Conservation (phyloP, 1,140 invertebrate species). For the Philopotamus ludificatus region DNA sequence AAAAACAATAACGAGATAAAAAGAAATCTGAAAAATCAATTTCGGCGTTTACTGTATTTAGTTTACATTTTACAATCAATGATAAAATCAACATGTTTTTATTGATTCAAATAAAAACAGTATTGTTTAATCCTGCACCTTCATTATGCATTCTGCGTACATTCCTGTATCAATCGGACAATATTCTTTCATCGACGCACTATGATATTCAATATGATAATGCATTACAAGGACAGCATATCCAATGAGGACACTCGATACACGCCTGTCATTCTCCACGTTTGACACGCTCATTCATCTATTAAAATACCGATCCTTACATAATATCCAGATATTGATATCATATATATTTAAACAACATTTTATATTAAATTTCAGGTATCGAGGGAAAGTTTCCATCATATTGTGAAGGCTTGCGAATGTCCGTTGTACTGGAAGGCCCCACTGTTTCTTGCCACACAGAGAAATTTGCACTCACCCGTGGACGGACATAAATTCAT, state of each 20-base stretch:
- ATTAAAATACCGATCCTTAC: not conserved
- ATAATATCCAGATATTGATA: not conserved
- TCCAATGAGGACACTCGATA: constrained; percentile 14
- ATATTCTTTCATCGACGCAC: not conserved
- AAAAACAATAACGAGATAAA: too few relatives aligned
- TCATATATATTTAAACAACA: not conserved
- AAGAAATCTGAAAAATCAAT: too few relatives aligned
- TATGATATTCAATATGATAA: constrained; percentile 5
- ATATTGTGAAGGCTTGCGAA: constrained; percentile 70
- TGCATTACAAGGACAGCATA: constrained; percentile 14
- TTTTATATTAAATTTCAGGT: constrained; percentile 47
- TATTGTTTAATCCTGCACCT: too few relatives aligned
- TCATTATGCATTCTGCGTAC: not conserved
- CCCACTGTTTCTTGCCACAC: constrained; percentile 83
- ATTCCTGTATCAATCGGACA: not conserved
- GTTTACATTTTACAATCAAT: too few relatives aligned
- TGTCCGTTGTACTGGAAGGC: constrained; percentile 94
- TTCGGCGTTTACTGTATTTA: too few relatives aligned
- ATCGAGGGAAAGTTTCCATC: constrained; percentile 62
- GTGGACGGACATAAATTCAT: constrained; percentile 80
- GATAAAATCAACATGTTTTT: too few relatives aligned
- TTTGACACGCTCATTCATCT: constrained; percentile 4
- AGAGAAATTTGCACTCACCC: constrained; percentile 59
- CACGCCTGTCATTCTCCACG: constrained; percentile 1
- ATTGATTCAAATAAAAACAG: too few relatives aligned